Conservation (phyloP, 2,888 invertebrate species). For the Philereme vetulata region DNA sequence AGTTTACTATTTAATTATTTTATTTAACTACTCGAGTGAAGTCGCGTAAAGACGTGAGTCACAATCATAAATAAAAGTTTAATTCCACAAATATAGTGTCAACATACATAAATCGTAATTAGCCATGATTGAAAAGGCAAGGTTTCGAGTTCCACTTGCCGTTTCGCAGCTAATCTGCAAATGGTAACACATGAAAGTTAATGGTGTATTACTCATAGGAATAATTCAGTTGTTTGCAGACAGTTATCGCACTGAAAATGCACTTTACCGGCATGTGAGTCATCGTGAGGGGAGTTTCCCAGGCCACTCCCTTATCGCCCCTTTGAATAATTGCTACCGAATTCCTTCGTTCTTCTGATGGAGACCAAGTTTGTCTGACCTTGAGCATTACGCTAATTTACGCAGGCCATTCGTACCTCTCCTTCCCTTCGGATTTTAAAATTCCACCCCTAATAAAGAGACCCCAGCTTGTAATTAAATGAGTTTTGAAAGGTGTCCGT, state of each 20-base stretch:
- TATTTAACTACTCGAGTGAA: no score
- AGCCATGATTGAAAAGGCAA: slow-evolving; percentile 21
- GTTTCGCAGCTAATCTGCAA: slow-evolving; percentile 26
- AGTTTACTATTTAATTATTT: no score
- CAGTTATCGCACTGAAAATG: slow-evolving; percentile 44
- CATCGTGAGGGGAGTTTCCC: slow-evolving; percentile 36
- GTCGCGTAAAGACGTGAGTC: background rate
- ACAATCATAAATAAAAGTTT: slow-evolving; percentile 16
- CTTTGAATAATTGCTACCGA: slow-evolving; percentile 54
- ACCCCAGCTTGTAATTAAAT: slow-evolving; percentile 52
- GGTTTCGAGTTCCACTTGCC: slow-evolving; percentile 19
- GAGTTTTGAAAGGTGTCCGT: slow-evolving; percentile 50
- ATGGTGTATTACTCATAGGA: slow-evolving; percentile 41
- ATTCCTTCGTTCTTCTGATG: slow-evolving; percentile 45
- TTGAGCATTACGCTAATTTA: slow-evolving; percentile 57
- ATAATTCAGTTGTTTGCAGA: slow-evolving; percentile 23
- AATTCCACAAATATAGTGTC: slow-evolving; percentile 10
- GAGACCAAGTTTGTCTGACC: slow-evolving; percentile 52
- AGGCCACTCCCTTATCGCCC: slow-evolving; percentile 31
- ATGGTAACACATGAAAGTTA: slow-evolving; percentile 25
- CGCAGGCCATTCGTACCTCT: slow-evolving; percentile 33
- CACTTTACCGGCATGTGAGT: slow-evolving; percentile 52
- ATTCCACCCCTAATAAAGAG: slow-evolving; percentile 54
- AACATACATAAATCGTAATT: slow-evolving; percentile 16
- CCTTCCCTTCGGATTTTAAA: slow-evolving; percentile 47